phyloP scores from a whole-genome alignment of 2,797 vertebrate species.

The Hypotaenidia okinawae region DNA sequence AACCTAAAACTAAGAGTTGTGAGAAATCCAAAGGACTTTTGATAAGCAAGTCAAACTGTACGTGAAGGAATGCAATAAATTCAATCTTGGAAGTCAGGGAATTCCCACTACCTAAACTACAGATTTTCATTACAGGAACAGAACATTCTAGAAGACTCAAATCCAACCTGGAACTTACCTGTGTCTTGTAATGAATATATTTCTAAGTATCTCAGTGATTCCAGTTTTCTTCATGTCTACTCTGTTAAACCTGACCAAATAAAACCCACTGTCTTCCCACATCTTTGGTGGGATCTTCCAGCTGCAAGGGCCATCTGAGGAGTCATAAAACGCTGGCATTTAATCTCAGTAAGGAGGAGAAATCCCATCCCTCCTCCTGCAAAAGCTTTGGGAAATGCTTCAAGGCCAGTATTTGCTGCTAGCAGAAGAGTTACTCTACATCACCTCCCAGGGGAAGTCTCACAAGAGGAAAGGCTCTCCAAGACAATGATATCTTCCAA shows the following conservation, averaged over 20 bases:
- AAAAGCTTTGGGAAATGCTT: neutral
- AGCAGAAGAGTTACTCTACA: constrained; percentile 6
- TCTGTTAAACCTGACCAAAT: too few species aligned
- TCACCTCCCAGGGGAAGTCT: neutral
- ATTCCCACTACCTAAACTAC: neutral
- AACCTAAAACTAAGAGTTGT: neutral
- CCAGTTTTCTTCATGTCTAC: neutral
- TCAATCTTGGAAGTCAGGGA: neutral
- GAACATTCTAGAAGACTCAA: neutral
- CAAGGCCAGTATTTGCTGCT: neutral
- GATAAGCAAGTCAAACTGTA: neutral
- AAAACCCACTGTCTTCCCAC: neutral
- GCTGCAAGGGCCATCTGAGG: neutral
- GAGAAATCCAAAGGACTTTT: neutral
- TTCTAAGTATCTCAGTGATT: neutral
- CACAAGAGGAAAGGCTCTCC: neutral
- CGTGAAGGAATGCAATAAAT: neutral
- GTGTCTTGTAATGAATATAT: neutral
- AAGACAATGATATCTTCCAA: constrained; percentile 20
- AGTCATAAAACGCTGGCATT: neutral
- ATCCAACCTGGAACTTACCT: neutral
- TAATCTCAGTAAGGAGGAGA: neutral
- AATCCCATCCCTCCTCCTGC: neutral
- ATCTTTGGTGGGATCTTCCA: neutral
- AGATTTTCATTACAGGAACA: neutral